These are phyloP conservation scores for Microplitis deprimator DNA, from an alignment of 2,888 invertebrate genomes.

Conservation along the genomic window DNA sequence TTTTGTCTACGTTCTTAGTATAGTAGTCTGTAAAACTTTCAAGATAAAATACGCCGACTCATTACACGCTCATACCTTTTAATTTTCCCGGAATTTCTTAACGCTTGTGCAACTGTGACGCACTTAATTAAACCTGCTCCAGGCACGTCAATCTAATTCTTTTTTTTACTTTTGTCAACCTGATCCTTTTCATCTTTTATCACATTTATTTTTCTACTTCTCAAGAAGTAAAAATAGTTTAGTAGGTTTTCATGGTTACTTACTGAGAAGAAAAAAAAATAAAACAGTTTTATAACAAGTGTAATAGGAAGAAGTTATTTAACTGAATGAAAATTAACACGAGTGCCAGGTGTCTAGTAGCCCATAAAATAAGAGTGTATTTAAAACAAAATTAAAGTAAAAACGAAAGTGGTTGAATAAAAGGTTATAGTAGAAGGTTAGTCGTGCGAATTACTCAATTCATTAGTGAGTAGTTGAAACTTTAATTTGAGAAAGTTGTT, in stretches of 20 bases:
- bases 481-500: slow-evolving; percentile 64
- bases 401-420: slow-evolving; percentile 7
- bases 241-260: background rate
- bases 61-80: background rate
- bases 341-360: background rate
- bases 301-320: background rate
- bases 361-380: background rate
- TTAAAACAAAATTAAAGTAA: slow-evolving; percentile 6
- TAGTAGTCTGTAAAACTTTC: too few species aligned
- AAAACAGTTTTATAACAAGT: background rate
- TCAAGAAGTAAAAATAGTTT: background rate
- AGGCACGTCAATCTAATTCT: slow-evolving; percentile 20
- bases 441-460: slow-evolving; percentile 39
- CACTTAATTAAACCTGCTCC: slow-evolving; percentile 31
- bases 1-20: too few species aligned
- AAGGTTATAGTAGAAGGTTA: background rate
- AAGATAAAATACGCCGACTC: background rate
- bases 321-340: background rate
- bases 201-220: background rate
- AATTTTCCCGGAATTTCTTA: slow-evolving; percentile 28
- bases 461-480: slow-evolving; percentile 60
- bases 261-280: background rate
- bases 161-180: background rate
- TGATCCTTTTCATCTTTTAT: background rate
- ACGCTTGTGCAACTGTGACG: slow-evolving; percentile 22